phyloP scores from a whole-genome alignment of 2,113 vertebrate genomes.

The Rhea americana region DNA sequence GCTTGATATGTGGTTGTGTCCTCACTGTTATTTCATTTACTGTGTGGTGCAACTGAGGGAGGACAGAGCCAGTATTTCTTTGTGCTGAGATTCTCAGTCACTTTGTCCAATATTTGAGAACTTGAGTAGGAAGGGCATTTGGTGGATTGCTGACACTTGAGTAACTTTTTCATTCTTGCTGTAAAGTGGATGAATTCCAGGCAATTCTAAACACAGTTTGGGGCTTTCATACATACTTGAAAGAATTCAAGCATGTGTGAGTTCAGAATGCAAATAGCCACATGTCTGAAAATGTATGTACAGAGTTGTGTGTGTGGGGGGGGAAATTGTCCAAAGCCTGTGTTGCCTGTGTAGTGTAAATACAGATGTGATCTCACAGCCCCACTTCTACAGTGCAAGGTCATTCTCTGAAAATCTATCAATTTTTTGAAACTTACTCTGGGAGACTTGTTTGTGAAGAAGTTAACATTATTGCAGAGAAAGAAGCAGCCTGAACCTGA shows the following conservation, averaged over 20 bases:
- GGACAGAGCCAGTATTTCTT: slow-evolving; percentile 1
- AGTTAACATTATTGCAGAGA: neutral
- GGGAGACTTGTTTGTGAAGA: neutral
- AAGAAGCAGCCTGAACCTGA: neutral
- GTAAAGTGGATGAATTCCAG: slow-evolving; percentile 62
- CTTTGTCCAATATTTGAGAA: slow-evolving; percentile 49
- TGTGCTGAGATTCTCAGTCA: slow-evolving; percentile 16
- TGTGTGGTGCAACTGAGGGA: neutral
- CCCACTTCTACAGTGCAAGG: neutral
- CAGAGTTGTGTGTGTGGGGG: neutral
- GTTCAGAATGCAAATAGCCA: slow-evolving; percentile 33
- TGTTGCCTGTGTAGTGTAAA: neutral
- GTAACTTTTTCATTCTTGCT: slow-evolving; percentile 34
- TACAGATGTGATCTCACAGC: neutral
- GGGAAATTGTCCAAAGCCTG: neutral
- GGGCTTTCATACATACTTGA: slow-evolving; percentile 8
- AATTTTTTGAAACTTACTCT: neutral
- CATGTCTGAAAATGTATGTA: neutral
- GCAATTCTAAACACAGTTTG: slow-evolving; percentile 25
- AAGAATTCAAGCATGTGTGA: neutral
- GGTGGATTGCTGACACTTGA: slow-evolving; percentile 56
- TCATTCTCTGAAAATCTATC: fast-evolving
- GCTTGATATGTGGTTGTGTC: fast-evolving
- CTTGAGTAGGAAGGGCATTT: slow-evolving; percentile 61
- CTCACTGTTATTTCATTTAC: neutral